These are phyloP conservation scores for Passerculus sandwichensis DNA, from an alignment of 2,797 vertebrate genomes.

Conservation along the genomic window DNA sequence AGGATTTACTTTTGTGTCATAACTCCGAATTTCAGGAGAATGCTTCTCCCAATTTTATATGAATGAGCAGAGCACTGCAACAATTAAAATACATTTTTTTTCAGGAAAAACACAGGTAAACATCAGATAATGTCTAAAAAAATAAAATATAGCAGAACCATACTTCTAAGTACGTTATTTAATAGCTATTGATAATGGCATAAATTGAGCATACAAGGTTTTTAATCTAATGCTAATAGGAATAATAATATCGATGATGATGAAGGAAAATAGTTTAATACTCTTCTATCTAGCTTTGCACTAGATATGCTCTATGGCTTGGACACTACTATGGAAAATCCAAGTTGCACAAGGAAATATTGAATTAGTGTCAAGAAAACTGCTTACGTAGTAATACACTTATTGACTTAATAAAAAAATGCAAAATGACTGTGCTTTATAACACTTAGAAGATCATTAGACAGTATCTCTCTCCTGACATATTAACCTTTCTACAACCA, in stretches of 20 bases:
- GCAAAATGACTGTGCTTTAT: conserved; percentile 61
- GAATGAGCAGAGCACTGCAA: neutral
- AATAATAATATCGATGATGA: neutral
- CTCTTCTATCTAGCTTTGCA: neutral
- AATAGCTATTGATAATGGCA: neutral
- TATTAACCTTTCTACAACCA: conserved; percentile 12
- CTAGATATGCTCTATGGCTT: neutral
- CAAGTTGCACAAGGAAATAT: conserved; percentile 54
- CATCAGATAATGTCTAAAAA: neutral
- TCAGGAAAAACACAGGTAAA: neutral
- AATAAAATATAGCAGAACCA: neutral
- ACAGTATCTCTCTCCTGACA: conserved; percentile 7
- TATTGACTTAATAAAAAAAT: conserved; percentile 72
- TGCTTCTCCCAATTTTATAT: neutral
- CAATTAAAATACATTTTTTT: neutral
- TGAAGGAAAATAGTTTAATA: neutral
- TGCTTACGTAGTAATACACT: conserved; percentile 45
- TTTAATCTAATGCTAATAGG: conserved; percentile 3
- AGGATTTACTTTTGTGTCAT: neutral
- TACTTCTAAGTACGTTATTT: neutral
- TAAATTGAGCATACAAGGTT: neutral
- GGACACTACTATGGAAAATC: conserved; percentile 10
- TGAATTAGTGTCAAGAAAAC: conserved; percentile 72
- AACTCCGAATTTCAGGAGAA: neutral
- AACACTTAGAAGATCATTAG: conserved; percentile 50